Percentiles rank a stretch among this genome's conserved stretches.
These are phyloP conservation scores for Hypomecis atomaria DNA, from an alignment of 2,888 invertebrate genomes.

Conservation along the genomic window DNA sequence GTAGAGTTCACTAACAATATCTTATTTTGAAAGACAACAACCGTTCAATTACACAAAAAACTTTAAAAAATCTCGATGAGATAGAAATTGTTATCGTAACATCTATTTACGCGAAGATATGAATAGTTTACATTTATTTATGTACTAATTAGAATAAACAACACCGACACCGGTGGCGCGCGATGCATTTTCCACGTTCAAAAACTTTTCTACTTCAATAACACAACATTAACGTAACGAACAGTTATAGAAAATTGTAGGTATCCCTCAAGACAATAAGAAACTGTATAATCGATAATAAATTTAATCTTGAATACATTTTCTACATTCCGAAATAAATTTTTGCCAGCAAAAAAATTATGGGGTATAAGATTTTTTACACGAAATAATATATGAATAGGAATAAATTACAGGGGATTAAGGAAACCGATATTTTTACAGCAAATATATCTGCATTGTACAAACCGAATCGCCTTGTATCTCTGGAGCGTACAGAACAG, in stretches of 20 bases:
- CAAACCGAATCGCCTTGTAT: conserved; percentile 54
- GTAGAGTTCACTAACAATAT: no score
- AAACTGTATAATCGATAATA: not conserved
- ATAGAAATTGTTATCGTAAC: not conserved
- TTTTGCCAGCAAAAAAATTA: not conserved
- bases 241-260: not conserved
- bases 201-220: conserved; percentile 3
- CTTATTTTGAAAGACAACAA: no score
- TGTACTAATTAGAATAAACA: conserved; percentile 30
- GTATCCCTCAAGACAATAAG: not conserved
- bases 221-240: conserved; percentile 2
- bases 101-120: not conserved
- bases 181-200: conserved; percentile 17
- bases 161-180: conserved; percentile 17
- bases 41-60: no score
- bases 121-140: conserved; percentile 7
- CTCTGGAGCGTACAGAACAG: conserved; percentile 43
- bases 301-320: not conserved
- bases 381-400: no score
- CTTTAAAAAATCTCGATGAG: no score
- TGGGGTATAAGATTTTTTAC: not conserved
- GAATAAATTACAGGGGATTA: no score
- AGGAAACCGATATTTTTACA: conserved; percentile 2
- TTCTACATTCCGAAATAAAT: not conserved
- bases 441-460: conserved; percentile 41